Evolutionary conservation across 2,888 invertebrate species (phyloP).

Genomic region (Leistus spinibarbis): DNA sequence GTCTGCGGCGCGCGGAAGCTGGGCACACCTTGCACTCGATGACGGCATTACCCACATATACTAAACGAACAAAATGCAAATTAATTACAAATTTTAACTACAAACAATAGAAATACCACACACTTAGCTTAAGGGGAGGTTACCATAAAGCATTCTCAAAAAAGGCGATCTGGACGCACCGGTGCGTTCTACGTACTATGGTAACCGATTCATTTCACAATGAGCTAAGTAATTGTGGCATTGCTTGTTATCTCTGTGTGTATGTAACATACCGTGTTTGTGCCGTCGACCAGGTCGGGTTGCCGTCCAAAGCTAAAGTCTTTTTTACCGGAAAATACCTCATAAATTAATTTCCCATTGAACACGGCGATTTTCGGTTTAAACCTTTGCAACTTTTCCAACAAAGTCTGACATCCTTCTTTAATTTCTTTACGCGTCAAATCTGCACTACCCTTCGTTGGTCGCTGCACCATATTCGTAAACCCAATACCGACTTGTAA

Average conservation of each 20-base stretch:
- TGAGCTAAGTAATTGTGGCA: background rate
- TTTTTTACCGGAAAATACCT: slow-evolving; percentile 96
- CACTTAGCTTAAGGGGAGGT: no score
- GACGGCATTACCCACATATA: slow-evolving; percentile 99
- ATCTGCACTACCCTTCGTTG: slow-evolving; percentile 96
- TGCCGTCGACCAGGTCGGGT: slow-evolving; percentile 90
- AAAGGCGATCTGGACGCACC: no score
- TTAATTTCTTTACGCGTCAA: slow-evolving; percentile 92
- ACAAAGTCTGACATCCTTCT: slow-evolving; percentile 86
- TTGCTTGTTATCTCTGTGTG: background rate
- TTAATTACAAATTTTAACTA: no score
- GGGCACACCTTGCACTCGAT: slow-evolving; percentile 95
- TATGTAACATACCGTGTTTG: slow-evolving; percentile 81
- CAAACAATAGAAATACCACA: slow-evolving; percentile 2
- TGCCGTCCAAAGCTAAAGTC: slow-evolving; percentile 97
- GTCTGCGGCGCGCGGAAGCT: slow-evolving; percentile 95
- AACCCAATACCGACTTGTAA: slow-evolving; percentile 95
- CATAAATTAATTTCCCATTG: slow-evolving; percentile 98
- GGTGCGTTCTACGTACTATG: no score
- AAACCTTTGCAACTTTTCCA: slow-evolving; percentile 89
- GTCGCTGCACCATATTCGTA: slow-evolving; percentile 96
- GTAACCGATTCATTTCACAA: no score
- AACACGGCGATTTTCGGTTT: slow-evolving; percentile 96
- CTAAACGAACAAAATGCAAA: slow-evolving; percentile 61
- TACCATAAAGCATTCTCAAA: no score